Conservation (phyloP, 1,140 invertebrate species). For the Daktulosphaira vitifoliae region DNA sequence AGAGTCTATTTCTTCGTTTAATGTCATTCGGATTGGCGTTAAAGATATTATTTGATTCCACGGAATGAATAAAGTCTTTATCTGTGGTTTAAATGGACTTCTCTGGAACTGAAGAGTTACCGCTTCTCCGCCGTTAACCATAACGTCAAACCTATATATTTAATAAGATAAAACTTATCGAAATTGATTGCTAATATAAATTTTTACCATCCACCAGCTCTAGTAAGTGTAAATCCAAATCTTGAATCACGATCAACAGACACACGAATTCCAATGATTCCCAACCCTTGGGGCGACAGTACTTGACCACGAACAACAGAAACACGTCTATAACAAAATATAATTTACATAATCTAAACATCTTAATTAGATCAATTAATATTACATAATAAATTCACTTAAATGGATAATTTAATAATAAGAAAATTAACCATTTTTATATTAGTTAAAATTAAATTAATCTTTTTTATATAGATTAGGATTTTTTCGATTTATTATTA, state of each 20-base stretch:
- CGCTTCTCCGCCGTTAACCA: slow-evolving; percentile 97
- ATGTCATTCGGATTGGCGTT: slow-evolving; percentile 74
- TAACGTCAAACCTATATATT: slow-evolving; percentile 82
- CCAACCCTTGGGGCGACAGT: slow-evolving; percentile 81
- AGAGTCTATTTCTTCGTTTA: slow-evolving; percentile 55
- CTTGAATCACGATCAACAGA: slow-evolving; percentile 85
- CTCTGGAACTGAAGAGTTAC: slow-evolving; percentile 92
- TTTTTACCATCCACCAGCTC: slow-evolving; percentile 89
- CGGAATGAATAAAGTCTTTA: slow-evolving; percentile 81
- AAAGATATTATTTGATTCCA: slow-evolving; percentile 93
- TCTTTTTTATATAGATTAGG: too few species aligned
- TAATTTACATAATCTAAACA: background rate
- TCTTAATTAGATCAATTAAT: too few species aligned
- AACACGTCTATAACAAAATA: slow-evolving; percentile 70
- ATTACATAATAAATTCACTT: too few species aligned
- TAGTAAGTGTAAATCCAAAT: slow-evolving; percentile 90
- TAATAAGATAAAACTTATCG: slow-evolving; percentile 1
- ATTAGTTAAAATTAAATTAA: too few species aligned
- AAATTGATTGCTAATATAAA: background rate
- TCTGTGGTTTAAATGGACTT: slow-evolving; percentile 78
- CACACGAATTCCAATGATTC: slow-evolving; percentile 93
- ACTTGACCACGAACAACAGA: slow-evolving; percentile 97
- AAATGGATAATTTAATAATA: too few species aligned
- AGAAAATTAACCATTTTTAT: too few species aligned
- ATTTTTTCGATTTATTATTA: too few species aligned